A percentile compares a stretch with the other conserved stretches of the same genome.
These are phyloP conservation scores for Aplochiton taeniatus DNA, from an alignment of 2,797 vertebrate genomes.

Conservation along the genomic window DNA sequence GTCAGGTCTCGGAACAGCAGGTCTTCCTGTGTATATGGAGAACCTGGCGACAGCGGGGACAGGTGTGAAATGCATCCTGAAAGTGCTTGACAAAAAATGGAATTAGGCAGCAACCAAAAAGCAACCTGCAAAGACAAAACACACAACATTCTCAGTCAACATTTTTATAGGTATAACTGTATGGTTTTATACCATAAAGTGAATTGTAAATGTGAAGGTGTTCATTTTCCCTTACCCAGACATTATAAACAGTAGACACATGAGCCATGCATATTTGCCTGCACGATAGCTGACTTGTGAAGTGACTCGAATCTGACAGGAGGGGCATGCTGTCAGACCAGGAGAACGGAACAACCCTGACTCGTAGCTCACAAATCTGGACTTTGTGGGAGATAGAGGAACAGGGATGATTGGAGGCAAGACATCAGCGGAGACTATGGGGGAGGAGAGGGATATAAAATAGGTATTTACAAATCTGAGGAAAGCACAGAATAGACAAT, in stretches of 20 bases:
- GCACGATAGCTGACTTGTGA: slow-evolving; percentile 70
- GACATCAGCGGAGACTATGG: slow-evolving; percentile 15
- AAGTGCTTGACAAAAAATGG: slow-evolving; percentile 72
- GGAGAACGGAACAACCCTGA: slow-evolving; percentile 53
- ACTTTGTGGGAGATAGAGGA: background rate
- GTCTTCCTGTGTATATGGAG: slow-evolving; percentile 75
- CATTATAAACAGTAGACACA: slow-evolving; percentile 66
- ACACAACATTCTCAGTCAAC: background rate
- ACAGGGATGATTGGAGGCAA: background rate
- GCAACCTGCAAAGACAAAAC: slow-evolving; percentile 68
- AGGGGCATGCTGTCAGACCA: slow-evolving; percentile 67
- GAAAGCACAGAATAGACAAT: background rate
- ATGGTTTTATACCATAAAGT: background rate
- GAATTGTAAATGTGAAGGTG: background rate
- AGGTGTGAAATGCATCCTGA: slow-evolving; percentile 81
- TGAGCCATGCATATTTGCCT: slow-evolving; percentile 68
- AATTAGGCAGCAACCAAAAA: slow-evolving; percentile 82
- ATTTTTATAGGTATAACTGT: slow-evolving; percentile 4
- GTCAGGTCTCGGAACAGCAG: slow-evolving; percentile 56
- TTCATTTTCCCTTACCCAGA: slow-evolving; percentile 64
- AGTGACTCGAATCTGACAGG: slow-evolving; percentile 75
- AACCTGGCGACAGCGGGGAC: slow-evolving; percentile 75
- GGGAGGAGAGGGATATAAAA: background rate
- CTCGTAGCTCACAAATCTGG: slow-evolving; percentile 51
- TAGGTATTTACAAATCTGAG: background rate